Evolutionary conservation across 92 coral and sea anemone genomes (phyloP), one percentile per base, ranked within the genome.

Genomic region (Paramuricea clavata): DNA sequence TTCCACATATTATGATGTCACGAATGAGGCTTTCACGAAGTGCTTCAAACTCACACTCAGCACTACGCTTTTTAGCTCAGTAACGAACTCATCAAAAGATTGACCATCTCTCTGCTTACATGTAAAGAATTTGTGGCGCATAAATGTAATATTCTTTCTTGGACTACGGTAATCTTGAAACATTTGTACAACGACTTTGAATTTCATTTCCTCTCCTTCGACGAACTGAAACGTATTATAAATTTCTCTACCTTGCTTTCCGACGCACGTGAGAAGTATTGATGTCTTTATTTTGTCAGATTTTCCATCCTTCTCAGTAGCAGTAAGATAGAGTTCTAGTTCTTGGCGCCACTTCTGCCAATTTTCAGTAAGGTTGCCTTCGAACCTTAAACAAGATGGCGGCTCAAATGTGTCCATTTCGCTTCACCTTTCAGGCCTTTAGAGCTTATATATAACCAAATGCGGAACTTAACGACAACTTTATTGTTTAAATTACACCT

Each of bases 101-200:
- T 75, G 83, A n/a, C 91, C 91, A 22, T 83, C 83, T 8, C 22
- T 34, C 57, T 91, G 93, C 35, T 76, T 78, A 39, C 71, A 33
- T 25, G 91, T 47, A 49, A 83, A 83, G 79, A 91, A 76, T 49
- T 87, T 82, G 64, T 87, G 78, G 59, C 87, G 75, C n/a, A 87
- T 49, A 5, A 87, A 47, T 0, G 91, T 77, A 22, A 71, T 78
- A 49, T 91, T 91, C 74, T 87, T 87, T 10, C 89, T 64, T 11
- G 91, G 91, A 85, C 79, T 87, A 64, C 93, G 83, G 75, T 87
- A 91, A 27, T 69, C 91, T 2, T 36, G 71, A 73, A 90, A 82
- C 19, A 54, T 68, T 4, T 83, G 57, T 28, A 91, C n/a, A n/a
- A n/a, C 76, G n/a, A 84, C 74, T 30, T 78, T 17, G 1, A 85